Evolutionary conservation across 2,888 invertebrate species (phyloP).

Genomic region (Eilema caniola): DNA sequence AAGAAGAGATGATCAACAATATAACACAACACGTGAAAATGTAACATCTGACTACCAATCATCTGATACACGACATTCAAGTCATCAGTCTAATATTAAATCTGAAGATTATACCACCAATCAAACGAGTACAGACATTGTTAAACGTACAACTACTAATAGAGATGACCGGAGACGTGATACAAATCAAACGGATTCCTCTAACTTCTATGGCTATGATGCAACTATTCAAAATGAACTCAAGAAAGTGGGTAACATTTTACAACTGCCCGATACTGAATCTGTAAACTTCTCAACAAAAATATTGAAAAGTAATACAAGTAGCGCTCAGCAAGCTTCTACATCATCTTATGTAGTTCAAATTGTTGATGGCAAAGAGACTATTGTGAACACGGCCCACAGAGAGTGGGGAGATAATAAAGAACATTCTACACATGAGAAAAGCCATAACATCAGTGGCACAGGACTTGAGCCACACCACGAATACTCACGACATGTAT

Average conservation of each 20-base stretch:
- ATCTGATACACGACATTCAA: conserved; percentile 23
- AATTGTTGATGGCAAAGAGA: conserved; percentile 88
- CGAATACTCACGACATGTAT: conserved; percentile 85
- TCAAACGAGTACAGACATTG: conserved; percentile 54
- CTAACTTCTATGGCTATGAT: conserved; percentile 82
- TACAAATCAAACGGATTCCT: conserved; percentile 75
- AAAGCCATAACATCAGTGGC: conserved; percentile 84
- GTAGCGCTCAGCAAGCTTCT: conserved; percentile 87
- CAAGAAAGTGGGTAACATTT: conserved; percentile 78
- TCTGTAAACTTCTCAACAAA: conserved; percentile 80
- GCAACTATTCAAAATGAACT: conserved; percentile 79
- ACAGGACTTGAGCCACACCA: conserved; percentile 86
- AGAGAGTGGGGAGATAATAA: conserved; percentile 87
- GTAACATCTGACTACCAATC: conserved; percentile 37
- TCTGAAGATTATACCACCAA: conserved; percentile 35
- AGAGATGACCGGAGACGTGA: conserved; percentile 65
- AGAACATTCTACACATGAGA: conserved; percentile 83
- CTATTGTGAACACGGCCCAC: conserved; percentile 86
- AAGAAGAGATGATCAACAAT: conserved; percentile 27
- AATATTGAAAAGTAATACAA: conserved; percentile 86
- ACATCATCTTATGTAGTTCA: conserved; percentile 89
- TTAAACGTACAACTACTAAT: conserved; percentile 50
- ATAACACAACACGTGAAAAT: conserved; percentile 31
- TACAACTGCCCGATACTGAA: conserved; percentile 73
- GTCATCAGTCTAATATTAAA: conserved; percentile 24